Evolutionary conservation across 2,113 vertebrate species (phyloP).

Genomic region (Vulpes lagopus): DNA sequence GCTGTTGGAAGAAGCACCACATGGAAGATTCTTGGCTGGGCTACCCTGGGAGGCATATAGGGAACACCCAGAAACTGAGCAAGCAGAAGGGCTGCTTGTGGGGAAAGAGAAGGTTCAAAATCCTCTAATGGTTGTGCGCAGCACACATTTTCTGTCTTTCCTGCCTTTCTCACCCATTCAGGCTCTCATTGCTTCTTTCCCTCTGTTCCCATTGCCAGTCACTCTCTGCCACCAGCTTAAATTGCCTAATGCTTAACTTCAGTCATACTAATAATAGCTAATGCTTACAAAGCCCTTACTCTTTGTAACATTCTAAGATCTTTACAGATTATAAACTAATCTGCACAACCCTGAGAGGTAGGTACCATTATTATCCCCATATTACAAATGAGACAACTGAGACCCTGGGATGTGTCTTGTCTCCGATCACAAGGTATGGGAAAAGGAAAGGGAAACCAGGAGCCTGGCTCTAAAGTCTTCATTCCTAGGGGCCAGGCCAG

Average conservation of each 20-base stretch:
- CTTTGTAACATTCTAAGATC: background rate
- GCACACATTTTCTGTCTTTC: background rate
- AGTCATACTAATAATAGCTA: background rate
- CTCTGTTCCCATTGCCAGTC: background rate
- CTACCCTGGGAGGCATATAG: background rate
- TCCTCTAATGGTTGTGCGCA: background rate
- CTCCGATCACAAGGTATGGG: background rate
- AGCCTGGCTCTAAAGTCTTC: background rate
- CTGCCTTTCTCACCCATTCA: background rate
- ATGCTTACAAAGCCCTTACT: background rate
- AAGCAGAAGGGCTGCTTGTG: background rate
- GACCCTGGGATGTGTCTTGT: background rate
- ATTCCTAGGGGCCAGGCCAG: background rate
- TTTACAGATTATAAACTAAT: slow-evolving; percentile 15
- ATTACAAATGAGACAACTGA: background rate
- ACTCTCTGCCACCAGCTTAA: background rate
- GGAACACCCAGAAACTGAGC: background rate
- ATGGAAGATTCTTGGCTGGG: background rate
- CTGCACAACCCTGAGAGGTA: background rate
- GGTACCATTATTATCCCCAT: background rate
- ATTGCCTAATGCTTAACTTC: background rate
- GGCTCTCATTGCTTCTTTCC: background rate
- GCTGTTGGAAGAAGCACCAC: background rate
- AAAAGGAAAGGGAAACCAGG: background rate
- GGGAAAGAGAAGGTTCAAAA: background rate